Conservation (phyloP, 2,888 invertebrate genomes). For the Seira sanloemensis region DNA sequence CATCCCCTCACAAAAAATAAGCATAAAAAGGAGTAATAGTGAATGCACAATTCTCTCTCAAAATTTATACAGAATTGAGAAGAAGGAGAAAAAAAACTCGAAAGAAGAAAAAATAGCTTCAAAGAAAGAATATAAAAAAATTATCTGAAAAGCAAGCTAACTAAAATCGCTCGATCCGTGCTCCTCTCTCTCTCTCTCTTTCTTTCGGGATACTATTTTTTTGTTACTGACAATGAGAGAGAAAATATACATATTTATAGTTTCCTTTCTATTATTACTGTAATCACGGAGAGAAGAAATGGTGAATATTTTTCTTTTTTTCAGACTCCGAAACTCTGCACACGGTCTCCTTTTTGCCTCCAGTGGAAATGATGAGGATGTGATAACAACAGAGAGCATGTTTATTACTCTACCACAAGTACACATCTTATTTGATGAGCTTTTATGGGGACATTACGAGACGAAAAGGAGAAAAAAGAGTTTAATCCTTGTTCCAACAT, state of each 20-base stretch:
- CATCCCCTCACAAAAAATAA: conserved; percentile 10
- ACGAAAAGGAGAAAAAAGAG: no score
- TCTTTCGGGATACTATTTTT: conserved; percentile 5
- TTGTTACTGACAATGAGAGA: conserved; percentile 10
- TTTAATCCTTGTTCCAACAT: no score
- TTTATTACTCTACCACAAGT: no score
- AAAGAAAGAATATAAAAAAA: neutral
- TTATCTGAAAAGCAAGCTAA: conserved; percentile 5
- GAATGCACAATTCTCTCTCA: conserved; percentile 26
- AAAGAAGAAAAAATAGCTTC: neutral
- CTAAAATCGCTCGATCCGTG: conserved; percentile 4
- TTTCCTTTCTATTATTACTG: conserved; percentile 13
- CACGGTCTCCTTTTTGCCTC: no score
- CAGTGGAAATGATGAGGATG: no score
- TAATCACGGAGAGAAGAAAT: conserved; percentile 2
- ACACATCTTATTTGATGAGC: no score
- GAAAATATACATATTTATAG: conserved; percentile 20
- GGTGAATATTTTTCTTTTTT: neutral
- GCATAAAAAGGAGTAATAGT: conserved; percentile 12
- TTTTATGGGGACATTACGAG: no score
- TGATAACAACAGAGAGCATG: no score
- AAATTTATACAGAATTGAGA: no score
- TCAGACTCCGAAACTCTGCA: no score
- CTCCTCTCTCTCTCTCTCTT: no score
- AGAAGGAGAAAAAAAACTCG: neutral